These are phyloP conservation scores for Stigmatopora nigra DNA, from an alignment of 2,113 vertebrate species.

Conservation along the genomic window DNA sequence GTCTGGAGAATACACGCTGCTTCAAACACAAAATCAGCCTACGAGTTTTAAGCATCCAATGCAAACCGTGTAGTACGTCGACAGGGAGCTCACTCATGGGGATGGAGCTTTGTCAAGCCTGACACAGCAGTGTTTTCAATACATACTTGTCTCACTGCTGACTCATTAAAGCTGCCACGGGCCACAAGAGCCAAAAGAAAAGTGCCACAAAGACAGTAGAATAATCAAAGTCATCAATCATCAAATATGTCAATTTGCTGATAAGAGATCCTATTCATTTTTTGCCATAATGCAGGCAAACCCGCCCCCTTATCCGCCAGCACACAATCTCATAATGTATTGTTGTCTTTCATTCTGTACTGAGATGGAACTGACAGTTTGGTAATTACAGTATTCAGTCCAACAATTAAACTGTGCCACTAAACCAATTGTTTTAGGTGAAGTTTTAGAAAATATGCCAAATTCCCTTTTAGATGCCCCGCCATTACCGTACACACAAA, in stretches of 20 bases:
- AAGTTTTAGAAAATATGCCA: constrained; percentile 26
- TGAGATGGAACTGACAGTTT: constrained; percentile 53
- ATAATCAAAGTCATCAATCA: constrained; percentile 25
- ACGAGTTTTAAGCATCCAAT: constrained; percentile 30
- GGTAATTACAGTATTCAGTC: constrained; percentile 53
- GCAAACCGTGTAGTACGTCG: constrained; percentile 44
- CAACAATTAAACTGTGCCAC: constrained; percentile 47
- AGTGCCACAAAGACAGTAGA: constrained; percentile 51
- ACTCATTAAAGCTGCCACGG: constrained; percentile 48
- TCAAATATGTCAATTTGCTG: constrained; percentile 42
- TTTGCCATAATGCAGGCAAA: constrained; percentile 28
- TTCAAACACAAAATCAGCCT: constrained; percentile 22
- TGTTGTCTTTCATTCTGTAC: constrained; percentile 44
- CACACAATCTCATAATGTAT: constrained; percentile 20
- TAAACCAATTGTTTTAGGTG: constrained; percentile 50
- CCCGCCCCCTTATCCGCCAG: neutral
- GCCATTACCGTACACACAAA: constrained; percentile 30
- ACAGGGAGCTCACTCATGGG: constrained; percentile 46
- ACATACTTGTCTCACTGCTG: constrained; percentile 46
- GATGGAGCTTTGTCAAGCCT: constrained; percentile 29
- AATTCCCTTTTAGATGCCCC: constrained; percentile 30
- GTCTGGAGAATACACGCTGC: constrained; percentile 31
- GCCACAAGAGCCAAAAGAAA: constrained; percentile 28
- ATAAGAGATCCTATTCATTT: constrained; percentile 46
- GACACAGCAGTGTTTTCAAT: constrained; percentile 30